These are phyloP conservation scores for Presbytis comata DNA, from an alignment of 2,797 vertebrate genomes.

Conservation along the genomic window DNA sequence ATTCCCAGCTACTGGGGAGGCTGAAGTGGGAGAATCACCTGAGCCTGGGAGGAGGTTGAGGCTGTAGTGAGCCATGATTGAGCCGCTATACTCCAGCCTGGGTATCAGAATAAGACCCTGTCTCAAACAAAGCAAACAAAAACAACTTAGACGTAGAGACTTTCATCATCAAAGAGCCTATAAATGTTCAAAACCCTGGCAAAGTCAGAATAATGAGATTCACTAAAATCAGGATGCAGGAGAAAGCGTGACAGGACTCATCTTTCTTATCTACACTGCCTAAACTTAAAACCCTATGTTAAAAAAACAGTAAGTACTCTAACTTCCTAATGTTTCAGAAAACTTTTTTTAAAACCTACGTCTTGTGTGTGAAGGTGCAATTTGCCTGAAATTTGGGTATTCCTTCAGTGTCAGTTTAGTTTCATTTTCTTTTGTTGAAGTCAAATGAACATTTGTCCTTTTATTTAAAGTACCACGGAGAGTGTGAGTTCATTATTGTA, in stretches of 20 bases:
- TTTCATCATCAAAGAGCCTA: not conserved
- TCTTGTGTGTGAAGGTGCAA: not conserved
- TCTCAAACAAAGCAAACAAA: not conserved
- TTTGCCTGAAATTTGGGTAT: not conserved
- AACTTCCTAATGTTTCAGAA: not conserved
- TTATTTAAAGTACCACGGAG: not conserved
- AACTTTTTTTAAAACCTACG: not conserved
- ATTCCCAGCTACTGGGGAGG: not conserved
- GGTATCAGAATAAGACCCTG: not conserved
- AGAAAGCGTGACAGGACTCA: not conserved
- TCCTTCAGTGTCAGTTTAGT: not conserved
- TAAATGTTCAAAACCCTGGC: not conserved
- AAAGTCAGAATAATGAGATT: not conserved
- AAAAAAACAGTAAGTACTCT: not conserved
- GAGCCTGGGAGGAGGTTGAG: not conserved
- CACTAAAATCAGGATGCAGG: not conserved
- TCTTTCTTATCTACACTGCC: not conserved
- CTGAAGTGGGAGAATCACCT: not conserved
- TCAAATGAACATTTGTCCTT: not conserved
- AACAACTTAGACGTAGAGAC: not conserved
- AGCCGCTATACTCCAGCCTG: not conserved
- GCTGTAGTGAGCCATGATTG: not conserved
- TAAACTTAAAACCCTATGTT: not conserved
- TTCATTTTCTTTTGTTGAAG: not conserved
- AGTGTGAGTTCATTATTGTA: not conserved